phyloP scores from a whole-genome alignment of 1,140 invertebrate species.

The Samia ricini region DNA sequence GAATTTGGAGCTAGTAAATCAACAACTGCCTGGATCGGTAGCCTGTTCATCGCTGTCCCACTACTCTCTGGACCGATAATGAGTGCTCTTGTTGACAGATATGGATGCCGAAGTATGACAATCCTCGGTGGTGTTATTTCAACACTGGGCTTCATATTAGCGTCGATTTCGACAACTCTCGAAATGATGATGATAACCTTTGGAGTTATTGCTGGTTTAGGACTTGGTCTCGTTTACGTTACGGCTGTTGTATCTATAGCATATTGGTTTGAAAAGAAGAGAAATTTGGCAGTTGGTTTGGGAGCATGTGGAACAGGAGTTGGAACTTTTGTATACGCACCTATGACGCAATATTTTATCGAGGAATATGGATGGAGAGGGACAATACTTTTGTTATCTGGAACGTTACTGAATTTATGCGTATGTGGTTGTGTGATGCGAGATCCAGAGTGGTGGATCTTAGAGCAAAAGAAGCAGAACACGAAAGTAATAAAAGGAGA shows the following conservation, averaged over 20 bases:
- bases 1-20: conserved; percentile 90
- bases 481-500: conserved; percentile 37
- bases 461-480: conserved; percentile 79
- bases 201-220: conserved; percentile 90
- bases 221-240: conserved; percentile 91
- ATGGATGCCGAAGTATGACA: conserved; percentile 91
- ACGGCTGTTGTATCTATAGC: conserved; percentile 95
- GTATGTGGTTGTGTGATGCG: conserved; percentile 93
- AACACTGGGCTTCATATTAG: conserved; percentile 88
- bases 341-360: conserved; percentile 86
- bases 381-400: conserved; percentile 89
- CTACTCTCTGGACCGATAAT: conserved; percentile 91
- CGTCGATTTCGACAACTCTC: conserved; percentile 84
- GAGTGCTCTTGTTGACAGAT: conserved; percentile 91
- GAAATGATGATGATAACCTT: conserved; percentile 91
- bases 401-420: conserved; percentile 91
- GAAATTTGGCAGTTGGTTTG: conserved; percentile 94
- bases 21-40: conserved; percentile 93
- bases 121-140: conserved; percentile 89
- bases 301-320: conserved; percentile 94
- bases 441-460: conserved; percentile 88
- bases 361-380: conserved; percentile 91
- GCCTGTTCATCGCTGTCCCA: conserved; percentile 92
- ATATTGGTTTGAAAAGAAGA: conserved; percentile 96
- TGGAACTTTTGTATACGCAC: conserved; percentile 91